Evolutionary conservation across 1,140 invertebrate species (phyloP), one percentile per base, ranked within the genome.

Genomic region (Heliconius melpomene): DNA sequence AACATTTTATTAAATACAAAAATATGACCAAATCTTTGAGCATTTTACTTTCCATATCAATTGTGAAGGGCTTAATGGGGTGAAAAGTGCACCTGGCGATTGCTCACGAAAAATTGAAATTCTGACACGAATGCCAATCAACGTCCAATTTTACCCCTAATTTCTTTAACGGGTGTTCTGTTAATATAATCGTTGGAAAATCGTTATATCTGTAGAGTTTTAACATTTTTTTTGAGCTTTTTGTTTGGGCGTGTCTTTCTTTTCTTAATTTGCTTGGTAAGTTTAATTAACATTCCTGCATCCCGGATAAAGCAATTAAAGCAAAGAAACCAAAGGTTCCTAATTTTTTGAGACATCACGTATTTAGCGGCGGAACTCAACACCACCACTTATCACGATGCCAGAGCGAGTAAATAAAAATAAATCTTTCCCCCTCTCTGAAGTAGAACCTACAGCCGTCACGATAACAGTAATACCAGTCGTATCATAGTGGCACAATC

Each of bases 81-180:
- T 66, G 60, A 66, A 66, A 29, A 66, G 60, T 66, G 60, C 60
- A 66, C 23, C 60, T 66, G 26, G 60, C 26, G 26, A 66, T 66
- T 66, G 60, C 60, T 66, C 60, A n/a, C 13, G 60, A 66, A 66
- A 66, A 66, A 66, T 23, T 66, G 26, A 66, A 66, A 66, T 18
- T 66, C 60, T 66, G 60, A 29, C 60, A 66, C 60, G 60, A 29
- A 66, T 16, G 13, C 26, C 60, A 66, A 66, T 66, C 60, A 66
- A 29, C 26, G 60, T 66, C 26, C 60, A 66, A 66, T 66, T 66
- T 66, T 29, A 26, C 26, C 60, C 2, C 23, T 66, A 66, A 66
- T 66, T 26, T 66, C 60, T 66, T 66, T 29, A 66, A 29, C 60
- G 60, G 26, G 60, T 9, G 60, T 13, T 26, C 60, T 29, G 60